Evolutionary conservation across 2,113 vertebrate species (phyloP).

Genomic region (Malurus melanocephalus): DNA sequence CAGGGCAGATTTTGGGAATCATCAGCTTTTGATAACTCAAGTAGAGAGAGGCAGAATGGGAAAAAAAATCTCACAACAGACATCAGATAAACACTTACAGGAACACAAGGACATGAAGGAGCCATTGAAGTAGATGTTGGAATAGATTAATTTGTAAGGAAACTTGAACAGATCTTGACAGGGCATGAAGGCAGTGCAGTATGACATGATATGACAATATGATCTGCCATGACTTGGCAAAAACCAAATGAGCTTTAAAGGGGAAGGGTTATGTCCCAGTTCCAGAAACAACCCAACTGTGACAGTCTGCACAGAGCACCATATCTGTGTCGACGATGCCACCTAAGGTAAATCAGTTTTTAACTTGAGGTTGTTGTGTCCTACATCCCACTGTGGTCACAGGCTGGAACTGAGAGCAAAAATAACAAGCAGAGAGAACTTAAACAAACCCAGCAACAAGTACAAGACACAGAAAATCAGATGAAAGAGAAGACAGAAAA

Average conservation of each 20-base stretch:
- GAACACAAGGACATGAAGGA: not conserved
- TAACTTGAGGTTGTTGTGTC: not conserved
- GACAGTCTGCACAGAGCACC: not conserved
- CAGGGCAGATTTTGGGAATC: constrained; percentile 21
- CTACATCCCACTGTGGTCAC: not conserved
- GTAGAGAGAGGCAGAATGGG: not conserved
- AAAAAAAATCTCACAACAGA: not conserved
- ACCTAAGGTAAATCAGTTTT: not conserved
- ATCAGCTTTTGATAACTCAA: constrained; percentile 1
- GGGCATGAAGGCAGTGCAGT: not conserved
- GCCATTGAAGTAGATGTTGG: not conserved
- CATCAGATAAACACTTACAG: not conserved
- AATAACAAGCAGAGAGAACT: not conserved
- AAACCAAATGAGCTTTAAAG: not conserved
- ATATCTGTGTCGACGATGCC: not conserved
- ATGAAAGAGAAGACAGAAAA: not conserved
- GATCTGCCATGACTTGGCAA: not conserved
- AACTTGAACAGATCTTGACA: not conserved
- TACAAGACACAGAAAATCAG: not conserved
- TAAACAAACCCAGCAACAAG: not conserved
- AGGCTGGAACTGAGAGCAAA: not conserved
- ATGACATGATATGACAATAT: not conserved
- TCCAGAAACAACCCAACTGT: not conserved
- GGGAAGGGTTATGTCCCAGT: not conserved
- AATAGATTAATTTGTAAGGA: not conserved